These are phyloP conservation scores for Drosophila truncata DNA, from an alignment of 1,140 invertebrate species.

Conservation along the genomic window DNA sequence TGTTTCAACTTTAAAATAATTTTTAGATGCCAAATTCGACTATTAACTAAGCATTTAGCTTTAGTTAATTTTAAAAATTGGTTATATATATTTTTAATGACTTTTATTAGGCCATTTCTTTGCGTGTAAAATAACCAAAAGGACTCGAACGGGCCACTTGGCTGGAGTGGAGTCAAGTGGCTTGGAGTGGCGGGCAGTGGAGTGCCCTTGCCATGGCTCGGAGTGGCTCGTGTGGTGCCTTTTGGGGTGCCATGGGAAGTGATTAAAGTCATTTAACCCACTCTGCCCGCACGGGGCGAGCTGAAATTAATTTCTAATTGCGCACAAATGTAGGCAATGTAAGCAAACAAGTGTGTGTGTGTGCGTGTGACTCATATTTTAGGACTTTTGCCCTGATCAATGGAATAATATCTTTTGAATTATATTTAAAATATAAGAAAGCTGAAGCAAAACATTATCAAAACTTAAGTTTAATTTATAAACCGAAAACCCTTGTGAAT, in stretches of 20 bases:
- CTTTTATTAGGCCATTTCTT: neutral
- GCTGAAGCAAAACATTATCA: neutral
- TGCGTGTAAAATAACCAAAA: neutral
- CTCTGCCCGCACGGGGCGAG: constrained; percentile 51
- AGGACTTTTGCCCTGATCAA: neutral
- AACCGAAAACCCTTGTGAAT: too few relatives aligned
- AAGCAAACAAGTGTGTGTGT: constrained; percentile 12
- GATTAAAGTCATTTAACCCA: constrained; percentile 84
- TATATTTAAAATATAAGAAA: neutral
- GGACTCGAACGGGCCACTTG: constrained; percentile 34
- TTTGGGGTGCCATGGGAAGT: constrained; percentile 70
- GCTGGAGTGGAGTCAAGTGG: constrained; percentile 10
- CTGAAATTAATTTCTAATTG: constrained; percentile 83
- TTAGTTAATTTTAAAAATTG: neutral
- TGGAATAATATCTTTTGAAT: neutral
- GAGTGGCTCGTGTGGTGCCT: constrained; percentile 35
- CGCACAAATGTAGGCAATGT: constrained; percentile 74
- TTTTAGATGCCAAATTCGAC: neutral
- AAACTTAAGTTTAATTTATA: neutral
- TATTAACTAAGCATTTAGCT: neutral
- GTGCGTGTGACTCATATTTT: constrained; percentile 7
- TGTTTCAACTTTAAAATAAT: neutral
- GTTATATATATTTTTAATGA: neutral
- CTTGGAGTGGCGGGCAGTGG: constrained; percentile 2
- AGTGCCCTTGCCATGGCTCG: neutral